Evolutionary conservation across 1,140 invertebrate species (phyloP).

Genomic region (Gryon sp.): DNA sequence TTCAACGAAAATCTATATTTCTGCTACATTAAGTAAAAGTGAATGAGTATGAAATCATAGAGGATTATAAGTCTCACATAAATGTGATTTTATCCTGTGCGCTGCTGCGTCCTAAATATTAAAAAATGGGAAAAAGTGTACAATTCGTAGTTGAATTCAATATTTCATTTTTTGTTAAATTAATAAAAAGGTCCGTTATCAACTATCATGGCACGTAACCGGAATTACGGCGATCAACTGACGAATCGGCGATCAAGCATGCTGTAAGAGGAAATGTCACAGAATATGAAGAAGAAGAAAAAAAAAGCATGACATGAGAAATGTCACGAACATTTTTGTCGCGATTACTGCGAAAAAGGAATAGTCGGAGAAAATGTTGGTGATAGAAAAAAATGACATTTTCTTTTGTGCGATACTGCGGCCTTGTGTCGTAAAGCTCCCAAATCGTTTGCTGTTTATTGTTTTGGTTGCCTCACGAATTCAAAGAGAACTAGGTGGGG

Average conservation of each 20-base stretch:
- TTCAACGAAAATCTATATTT: conserved; percentile 1
- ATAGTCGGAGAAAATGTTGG: conserved; percentile 2
- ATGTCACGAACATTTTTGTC: conserved; percentile 37
- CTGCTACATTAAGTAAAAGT: background rate
- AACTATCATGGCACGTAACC: conserved; percentile 18
- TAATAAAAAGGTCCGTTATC: conserved; percentile 17
- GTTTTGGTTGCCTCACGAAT: background rate
- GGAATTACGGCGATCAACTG: conserved; percentile 20
- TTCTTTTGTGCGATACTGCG: conserved; percentile 4
- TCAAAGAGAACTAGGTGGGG: too few species aligned
- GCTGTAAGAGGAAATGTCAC: conserved; percentile 30
- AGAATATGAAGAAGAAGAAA: conserved; percentile 15
- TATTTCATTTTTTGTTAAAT: background rate
- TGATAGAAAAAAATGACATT: conserved; percentile 3
- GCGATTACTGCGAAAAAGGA: conserved; percentile 27
- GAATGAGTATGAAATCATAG: background rate
- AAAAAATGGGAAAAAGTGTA: conserved; percentile 5
- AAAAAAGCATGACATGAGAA: conserved; percentile 30
- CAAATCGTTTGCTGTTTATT: background rate
- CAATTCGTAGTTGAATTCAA: conserved; percentile 1
- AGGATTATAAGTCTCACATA: conserved; percentile 16
- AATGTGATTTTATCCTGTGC: conserved; percentile 6
- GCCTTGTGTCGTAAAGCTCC: background rate
- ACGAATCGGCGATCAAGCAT: conserved; percentile 24
- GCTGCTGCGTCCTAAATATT: conserved; percentile 9